These are phyloP conservation scores for Anoura caudifer DNA, from an alignment of 2,113 vertebrate species.

Conservation along the genomic window DNA sequence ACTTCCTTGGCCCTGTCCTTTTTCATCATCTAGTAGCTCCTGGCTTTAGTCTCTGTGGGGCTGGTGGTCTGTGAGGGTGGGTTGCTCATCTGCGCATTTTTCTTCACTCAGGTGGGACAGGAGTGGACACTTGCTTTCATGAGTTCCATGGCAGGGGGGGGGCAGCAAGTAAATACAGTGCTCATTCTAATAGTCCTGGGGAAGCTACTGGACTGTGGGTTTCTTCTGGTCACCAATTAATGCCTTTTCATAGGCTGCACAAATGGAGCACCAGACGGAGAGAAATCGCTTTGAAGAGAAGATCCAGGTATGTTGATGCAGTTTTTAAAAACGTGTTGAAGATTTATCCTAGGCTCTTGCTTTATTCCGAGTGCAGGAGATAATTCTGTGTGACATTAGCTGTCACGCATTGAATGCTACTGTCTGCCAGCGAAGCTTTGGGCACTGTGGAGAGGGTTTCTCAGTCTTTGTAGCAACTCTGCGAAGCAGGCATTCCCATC, in stretches of 20 bases:
- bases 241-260: slow-evolving; percentile 67
- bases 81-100: neutral
- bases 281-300: slow-evolving; percentile 80
- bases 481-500: neutral
- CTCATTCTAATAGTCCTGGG: neutral
- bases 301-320: slow-evolving; percentile 82
- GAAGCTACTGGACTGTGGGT: neutral
- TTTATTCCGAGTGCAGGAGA: neutral
- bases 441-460: neutral
- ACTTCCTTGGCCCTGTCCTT: accelerated
- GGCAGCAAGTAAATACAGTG: neutral
- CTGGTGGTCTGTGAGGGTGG: neutral
- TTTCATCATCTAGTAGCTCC: neutral
- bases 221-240: neutral
- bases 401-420: neutral
- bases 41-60: neutral
- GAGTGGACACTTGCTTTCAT: neutral
- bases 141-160: neutral
- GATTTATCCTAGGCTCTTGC: neutral
- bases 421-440: neutral
- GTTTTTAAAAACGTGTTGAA: neutral
- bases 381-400: neutral
- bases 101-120: neutral
- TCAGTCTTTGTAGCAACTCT: neutral
- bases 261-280: slow-evolving; percentile 76